These are phyloP conservation scores for Cylas formicarius DNA, from an alignment of 1,140 invertebrate species.

Conservation along the genomic window DNA sequence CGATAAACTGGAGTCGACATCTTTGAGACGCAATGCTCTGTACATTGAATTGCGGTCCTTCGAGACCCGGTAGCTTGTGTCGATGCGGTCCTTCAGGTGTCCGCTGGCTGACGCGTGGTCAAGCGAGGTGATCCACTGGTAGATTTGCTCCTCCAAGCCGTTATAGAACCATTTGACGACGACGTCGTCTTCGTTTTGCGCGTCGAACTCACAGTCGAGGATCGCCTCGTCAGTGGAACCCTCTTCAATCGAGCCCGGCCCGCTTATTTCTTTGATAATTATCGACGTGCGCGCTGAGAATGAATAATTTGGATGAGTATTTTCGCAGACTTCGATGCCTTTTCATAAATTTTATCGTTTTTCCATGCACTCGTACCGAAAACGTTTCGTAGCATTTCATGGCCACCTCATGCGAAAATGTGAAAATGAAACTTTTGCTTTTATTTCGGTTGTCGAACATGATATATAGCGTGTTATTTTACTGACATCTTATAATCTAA, in stretches of 20 bases:
- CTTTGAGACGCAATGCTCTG: conserved; percentile 28
- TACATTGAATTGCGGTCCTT: conserved; percentile 25
- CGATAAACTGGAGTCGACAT: conserved; percentile 24
- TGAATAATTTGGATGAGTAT: too few relatives aligned
- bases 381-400: too few relatives aligned
- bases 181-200: conserved; percentile 20
- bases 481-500: too few relatives aligned
- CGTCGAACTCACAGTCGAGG: conserved; percentile 32
- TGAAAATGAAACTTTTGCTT: too few relatives aligned
- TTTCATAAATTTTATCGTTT: too few relatives aligned
- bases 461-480: too few relatives aligned
- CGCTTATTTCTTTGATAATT: conserved; percentile 28
- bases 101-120: conserved; percentile 13
- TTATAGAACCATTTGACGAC: conserved; percentile 35
- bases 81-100: conserved; percentile 25
- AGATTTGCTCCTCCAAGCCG: conserved; percentile 27
- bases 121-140: conserved; percentile 30
- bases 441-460: too few relatives aligned
- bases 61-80: conserved; percentile 24
- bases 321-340: too few relatives aligned
- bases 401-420: too few relatives aligned
- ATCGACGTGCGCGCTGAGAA: conserved; percentile 26
- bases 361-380: too few relatives aligned
- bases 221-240: conserved; percentile 22
- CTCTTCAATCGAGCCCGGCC: conserved; percentile 23